Evolutionary conservation across 2,797 vertebrate genomes (phyloP).

Genomic region (Uromys caudimaculatus): DNA sequence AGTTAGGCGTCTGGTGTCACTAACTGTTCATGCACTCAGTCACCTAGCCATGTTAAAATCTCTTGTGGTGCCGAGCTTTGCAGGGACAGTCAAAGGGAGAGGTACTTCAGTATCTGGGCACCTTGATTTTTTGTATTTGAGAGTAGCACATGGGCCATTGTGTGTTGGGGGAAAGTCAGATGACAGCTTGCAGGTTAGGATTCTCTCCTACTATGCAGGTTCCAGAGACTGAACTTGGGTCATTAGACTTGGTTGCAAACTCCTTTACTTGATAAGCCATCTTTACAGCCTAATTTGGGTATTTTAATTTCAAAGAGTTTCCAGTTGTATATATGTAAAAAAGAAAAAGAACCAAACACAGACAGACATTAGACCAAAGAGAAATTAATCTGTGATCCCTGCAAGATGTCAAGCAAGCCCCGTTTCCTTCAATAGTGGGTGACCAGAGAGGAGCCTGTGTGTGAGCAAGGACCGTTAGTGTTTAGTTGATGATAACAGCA

Average conservation of each 20-base stretch:
- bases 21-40: background rate
- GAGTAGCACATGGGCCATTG: background rate
- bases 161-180: background rate
- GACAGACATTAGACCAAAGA: background rate
- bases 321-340: background rate
- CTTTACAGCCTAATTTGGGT: background rate
- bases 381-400: background rate
- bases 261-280: background rate
- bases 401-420: background rate
- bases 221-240: background rate
- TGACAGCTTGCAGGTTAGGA: background rate
- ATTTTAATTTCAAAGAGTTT: conserved; percentile 31
- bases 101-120: background rate
- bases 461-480: background rate
- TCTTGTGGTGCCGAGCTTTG: background rate
- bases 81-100: background rate
- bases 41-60: too few species aligned
- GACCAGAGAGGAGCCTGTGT: background rate
- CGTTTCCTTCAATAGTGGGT: background rate
- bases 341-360: background rate
- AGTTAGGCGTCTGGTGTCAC: background rate
- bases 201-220: background rate
- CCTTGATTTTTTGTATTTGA: background rate
- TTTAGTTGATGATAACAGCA: conserved; percentile 3
- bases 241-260: background rate